Evolutionary conservation across 2,888 invertebrate species (phyloP).

Genomic region (Eristalinus aeneus): DNA sequence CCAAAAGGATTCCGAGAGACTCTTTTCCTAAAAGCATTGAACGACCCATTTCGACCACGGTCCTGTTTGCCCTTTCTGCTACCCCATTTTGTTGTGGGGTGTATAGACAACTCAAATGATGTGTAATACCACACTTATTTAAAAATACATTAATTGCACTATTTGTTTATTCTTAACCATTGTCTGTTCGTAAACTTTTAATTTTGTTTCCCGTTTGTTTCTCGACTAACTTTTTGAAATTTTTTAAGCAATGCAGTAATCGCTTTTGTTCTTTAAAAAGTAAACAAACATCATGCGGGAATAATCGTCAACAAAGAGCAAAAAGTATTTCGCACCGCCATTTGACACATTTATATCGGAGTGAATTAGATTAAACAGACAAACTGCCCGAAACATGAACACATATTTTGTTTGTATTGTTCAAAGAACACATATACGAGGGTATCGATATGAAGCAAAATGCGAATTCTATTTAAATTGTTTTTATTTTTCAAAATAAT

Average conservation of each 20-base stretch:
- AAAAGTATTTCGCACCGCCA: no score
- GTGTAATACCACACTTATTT: no score
- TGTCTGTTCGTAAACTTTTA: slow-evolving; percentile 49
- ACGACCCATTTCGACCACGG: no score
- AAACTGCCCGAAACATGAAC: slow-evolving; percentile 8
- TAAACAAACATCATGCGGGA: no score
- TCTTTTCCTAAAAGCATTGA: slow-evolving; percentile 72
- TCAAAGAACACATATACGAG: neutral
- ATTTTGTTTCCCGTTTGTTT: slow-evolving; percentile 37
- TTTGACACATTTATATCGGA: slow-evolving; percentile 32
- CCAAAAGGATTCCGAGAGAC: slow-evolving; percentile 42
- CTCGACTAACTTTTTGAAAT: slow-evolving; percentile 49
- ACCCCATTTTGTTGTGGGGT: slow-evolving; percentile 62
- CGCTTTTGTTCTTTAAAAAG: slow-evolving; percentile 56
- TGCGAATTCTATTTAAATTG: no score
- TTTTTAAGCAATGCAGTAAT: slow-evolving; percentile 46
- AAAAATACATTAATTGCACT: slow-evolving; percentile 15
- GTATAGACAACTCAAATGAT: slow-evolving; percentile 39
- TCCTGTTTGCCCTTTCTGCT: slow-evolving; percentile 36
- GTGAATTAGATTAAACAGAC: neutral
- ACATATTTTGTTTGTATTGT: no score
- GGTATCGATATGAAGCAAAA: no score
- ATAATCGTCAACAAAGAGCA: no score
- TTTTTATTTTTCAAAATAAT: no score
- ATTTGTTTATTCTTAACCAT: slow-evolving; percentile 46